Base-by-base conservation (phyloP, 2,888 invertebrate species). In the Agrotis clavis region DNA sequence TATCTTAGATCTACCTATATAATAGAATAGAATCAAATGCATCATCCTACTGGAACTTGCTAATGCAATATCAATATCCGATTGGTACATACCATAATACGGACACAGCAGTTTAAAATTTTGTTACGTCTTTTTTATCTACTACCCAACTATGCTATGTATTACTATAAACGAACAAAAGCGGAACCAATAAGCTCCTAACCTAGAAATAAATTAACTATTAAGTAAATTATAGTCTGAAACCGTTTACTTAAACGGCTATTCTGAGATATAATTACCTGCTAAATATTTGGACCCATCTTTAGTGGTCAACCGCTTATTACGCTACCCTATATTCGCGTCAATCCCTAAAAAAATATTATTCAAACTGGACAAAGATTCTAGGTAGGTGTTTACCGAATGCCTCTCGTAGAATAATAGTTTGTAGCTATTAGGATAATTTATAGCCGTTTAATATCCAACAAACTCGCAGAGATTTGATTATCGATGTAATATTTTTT, bases 391-490 rank as follows among this genome's bases (percentile, higher is more conserved):
- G 74, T 85, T 84, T 84, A 85, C 80, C 72, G 81, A 81, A 82
- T 83, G 80, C 86, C 69, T 86, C 85, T 85, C 54, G 64, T 54
- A 89, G 87, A 87, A 91, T 91, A 91, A 93, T 94, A 92, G 92
- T 94, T 94, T 91, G 90, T 89, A 92, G 92, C 91, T 94, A 96
- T 96, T 96, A 95, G 90, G 91, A 94, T 96, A 96, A 96, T 95
- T 95, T 96, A 96, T 95, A 95, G 95, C 92, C 92, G 91, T 94
- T 95, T 95, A 95, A 95, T 96, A 94, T 91, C 80, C 89, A 91
- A 89, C 89, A 89, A 92, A 92, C 90, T 92, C 90, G 89, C 90
- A 87, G 92, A 92, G 94, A 94, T 95, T 95, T 95, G 92, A 94
- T 95, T 95, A 94, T 95, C 92, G 93, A 94, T 92, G 92, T 92